phyloP scores from a whole-genome alignment of 2,888 invertebrate genomes.

The Clusia tigrina region DNA sequence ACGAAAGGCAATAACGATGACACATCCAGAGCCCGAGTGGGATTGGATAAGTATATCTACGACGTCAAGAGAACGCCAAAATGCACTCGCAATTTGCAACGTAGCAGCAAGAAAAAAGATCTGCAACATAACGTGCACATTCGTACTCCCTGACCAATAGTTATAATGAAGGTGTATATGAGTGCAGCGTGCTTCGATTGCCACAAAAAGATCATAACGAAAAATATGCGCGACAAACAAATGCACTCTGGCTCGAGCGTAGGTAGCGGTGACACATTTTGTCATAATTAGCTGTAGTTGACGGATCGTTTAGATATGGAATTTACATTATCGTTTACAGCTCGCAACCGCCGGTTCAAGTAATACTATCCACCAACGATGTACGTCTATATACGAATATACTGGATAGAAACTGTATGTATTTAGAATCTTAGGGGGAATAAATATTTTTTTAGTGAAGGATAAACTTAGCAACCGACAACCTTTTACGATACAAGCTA shows the following conservation, averaged over 20 bases:
- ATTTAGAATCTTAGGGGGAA: no score
- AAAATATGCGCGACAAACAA: not conserved
- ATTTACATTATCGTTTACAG: no score
- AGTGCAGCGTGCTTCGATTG: not conserved
- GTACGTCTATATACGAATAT: no score
- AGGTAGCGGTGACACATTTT: conserved; percentile 57
- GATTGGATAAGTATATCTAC: no score
- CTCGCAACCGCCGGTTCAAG: no score
- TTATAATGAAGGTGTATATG: conserved; percentile 49
- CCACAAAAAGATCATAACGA: conserved; percentile 17
- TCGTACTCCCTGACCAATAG: conserved; percentile 52
- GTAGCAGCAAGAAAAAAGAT: conserved; percentile 26
- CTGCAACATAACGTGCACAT: conserved; percentile 47
- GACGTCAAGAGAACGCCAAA: no score
- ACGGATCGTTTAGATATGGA: not conserved
- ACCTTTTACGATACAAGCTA: no score
- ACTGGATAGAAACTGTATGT: no score
- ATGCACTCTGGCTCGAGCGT: conserved; percentile 34
- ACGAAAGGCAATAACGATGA: conserved; percentile 2
- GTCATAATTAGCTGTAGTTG: conserved; percentile 56
- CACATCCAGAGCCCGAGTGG: conserved; percentile 20
- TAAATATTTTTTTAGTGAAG: no score
- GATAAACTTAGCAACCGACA: no score
- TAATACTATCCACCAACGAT: no score
- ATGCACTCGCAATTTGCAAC: conserved; percentile 43